These are phyloP conservation scores for Schlechtendalia chinensis DNA, from an alignment of 1,140 invertebrate species.

Conservation along the genomic window DNA sequence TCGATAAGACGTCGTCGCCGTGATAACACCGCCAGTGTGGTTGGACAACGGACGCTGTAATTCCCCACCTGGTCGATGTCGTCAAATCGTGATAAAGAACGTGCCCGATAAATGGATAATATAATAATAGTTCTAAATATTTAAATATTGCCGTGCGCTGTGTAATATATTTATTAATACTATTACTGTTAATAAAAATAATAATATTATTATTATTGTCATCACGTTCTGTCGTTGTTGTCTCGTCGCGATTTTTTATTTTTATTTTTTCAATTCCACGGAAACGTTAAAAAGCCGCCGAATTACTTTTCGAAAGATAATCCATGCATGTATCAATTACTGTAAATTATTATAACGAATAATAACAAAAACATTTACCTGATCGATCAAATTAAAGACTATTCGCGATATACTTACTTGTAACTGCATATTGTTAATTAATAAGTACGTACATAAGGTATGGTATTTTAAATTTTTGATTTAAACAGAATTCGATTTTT, in stretches of 20 bases:
- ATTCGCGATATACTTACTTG: no score
- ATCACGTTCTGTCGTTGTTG: neutral
- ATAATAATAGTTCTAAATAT: neutral
- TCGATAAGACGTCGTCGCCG: neutral
- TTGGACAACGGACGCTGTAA: neutral
- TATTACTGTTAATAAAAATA: no score
- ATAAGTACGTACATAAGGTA: neutral
- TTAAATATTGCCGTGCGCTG: neutral
- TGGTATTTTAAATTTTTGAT: neutral
- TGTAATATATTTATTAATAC: neutral
- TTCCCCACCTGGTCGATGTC: neutral
- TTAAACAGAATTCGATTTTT: neutral
- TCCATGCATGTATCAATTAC: neutral
- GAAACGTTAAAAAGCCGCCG: neutral
- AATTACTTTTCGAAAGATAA: neutral
- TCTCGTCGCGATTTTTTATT: neutral
- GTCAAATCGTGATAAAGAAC: neutral
- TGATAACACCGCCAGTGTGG: conserved; percentile 17
- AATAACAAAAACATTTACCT: neutral
- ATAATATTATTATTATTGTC: neutral
- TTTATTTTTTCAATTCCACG: neutral
- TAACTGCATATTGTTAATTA: no score
- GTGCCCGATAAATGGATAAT: neutral
- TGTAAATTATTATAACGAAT: neutral
- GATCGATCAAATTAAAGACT: no score